Evolutionary conservation across 2,113 vertebrate species (phyloP), one percentile per base, ranked within the genome.

Genomic region (Recurvirostra avosetta): DNA sequence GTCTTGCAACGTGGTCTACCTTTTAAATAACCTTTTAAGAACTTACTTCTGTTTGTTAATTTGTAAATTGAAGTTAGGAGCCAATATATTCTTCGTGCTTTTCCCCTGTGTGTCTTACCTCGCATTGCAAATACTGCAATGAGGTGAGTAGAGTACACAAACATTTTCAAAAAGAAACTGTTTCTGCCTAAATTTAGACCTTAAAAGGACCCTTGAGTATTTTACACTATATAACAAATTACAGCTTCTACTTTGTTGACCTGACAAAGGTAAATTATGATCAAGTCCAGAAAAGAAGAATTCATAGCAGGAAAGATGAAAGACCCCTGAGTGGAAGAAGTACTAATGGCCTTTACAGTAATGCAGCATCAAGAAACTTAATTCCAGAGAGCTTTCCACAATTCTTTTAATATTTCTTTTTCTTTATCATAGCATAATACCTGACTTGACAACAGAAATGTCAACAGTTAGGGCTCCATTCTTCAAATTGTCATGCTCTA

Each of bases 401-500:
- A 91, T 96, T 97, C 96, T 96, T 97, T 94, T 83, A 91, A 94
- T 97, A 97, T 96, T 97, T 96, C 45, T 93, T 97, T 97, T 97
- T 97, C 95, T 97, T 96, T 97, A 96, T 97, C 88, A 61, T 80
- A 90, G 84, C 75, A 90, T 96, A 98, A 98, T 97, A 96, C 96
- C 94, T 96, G 92, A 49, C 88, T 93, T 98, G 97, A 98, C 96
- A 98, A 97, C 95, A 96, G 91, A 98, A 97, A 98, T 97, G 93
- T 98, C 96, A 97, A 97, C 96, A 96, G 87, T 96, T 97, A 97
- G 95, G 93, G 77, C 93, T 98, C 96, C 97, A 90, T 97, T 98
- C 97, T 98, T 98, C 97, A 97, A 96, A 95, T 92, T 8, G 89
- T 96, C 97, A 97, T 96, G 97, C 87, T 98, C 98, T 97, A 97